These are phyloP conservation scores for Ptychochromis oligacanthus DNA, from an alignment of 2,113 vertebrate species.

Conservation along the genomic window DNA sequence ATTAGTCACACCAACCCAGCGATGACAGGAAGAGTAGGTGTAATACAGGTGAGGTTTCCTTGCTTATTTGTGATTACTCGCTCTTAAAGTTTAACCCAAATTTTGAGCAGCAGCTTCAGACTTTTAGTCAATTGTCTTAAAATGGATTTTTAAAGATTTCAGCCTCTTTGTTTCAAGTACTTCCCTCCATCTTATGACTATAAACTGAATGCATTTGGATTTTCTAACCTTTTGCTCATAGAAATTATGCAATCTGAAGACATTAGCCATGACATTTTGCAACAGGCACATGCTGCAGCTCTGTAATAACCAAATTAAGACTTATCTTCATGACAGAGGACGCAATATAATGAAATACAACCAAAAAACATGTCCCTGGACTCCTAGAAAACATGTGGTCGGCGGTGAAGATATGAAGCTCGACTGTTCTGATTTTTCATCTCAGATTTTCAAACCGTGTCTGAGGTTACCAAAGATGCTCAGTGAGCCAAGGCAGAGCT, in stretches of 20 bases:
- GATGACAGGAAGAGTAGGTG: background rate
- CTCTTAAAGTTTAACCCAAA: no score
- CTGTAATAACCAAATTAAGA: background rate
- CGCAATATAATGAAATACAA: background rate
- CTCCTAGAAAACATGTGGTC: background rate
- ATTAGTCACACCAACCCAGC: background rate
- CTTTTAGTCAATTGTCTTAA: background rate
- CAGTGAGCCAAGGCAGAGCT: background rate
- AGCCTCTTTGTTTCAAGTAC: background rate
- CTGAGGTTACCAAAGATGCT: background rate
- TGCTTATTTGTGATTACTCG: background rate
- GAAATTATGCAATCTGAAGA: background rate
- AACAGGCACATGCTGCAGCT: no score
- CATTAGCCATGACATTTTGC: background rate
- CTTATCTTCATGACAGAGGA: background rate
- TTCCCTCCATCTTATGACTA: background rate
- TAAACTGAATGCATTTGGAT: background rate
- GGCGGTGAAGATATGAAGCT: background rate
- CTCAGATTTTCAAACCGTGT: background rate
- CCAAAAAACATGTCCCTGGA: rapidly evolving
- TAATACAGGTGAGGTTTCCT: background rate
- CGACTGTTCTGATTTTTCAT: background rate
- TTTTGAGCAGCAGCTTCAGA: background rate
- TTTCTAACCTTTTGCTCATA: background rate
- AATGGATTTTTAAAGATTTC: background rate